Conservation (phyloP, 2,113 vertebrate genomes). For the Neoarius graeffei region DNA sequence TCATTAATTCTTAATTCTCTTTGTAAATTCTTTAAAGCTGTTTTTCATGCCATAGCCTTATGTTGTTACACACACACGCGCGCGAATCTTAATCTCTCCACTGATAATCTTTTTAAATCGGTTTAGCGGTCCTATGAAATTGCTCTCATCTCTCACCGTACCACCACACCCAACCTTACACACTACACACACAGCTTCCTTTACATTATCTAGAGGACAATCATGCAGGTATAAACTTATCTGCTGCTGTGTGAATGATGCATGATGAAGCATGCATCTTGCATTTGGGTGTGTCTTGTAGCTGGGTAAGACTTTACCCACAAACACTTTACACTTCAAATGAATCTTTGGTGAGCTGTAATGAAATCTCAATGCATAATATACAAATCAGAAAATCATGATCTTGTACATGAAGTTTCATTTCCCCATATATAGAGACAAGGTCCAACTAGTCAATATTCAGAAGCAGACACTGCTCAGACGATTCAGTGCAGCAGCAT, state of each 20-base stretch:
- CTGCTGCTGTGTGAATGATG: neutral
- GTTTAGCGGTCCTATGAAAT: neutral
- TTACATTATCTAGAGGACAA: constrained; percentile 32
- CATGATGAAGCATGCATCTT: no score
- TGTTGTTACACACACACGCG: no score
- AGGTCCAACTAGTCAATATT: neutral
- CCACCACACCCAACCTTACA: constrained; percentile 1
- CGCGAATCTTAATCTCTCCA: neutral
- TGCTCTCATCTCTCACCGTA: neutral
- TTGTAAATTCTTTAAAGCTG: no score
- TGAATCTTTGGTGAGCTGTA: neutral
- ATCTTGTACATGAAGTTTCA: neutral
- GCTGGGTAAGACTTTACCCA: neutral
- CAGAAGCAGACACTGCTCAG: neutral
- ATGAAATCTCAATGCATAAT: neutral
- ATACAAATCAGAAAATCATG: neutral
- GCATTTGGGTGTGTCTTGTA: no score
- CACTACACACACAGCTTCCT: constrained; percentile 37
- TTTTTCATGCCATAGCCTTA: neutral
- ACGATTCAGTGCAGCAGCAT: neutral
- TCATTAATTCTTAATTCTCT: no score
- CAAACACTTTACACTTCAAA: neutral
- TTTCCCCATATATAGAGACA: neutral
- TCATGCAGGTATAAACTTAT: neutral
- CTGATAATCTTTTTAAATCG: neutral